phyloP scores from a whole-genome alignment of 2,888 invertebrate species.

The Beris morrisii region DNA sequence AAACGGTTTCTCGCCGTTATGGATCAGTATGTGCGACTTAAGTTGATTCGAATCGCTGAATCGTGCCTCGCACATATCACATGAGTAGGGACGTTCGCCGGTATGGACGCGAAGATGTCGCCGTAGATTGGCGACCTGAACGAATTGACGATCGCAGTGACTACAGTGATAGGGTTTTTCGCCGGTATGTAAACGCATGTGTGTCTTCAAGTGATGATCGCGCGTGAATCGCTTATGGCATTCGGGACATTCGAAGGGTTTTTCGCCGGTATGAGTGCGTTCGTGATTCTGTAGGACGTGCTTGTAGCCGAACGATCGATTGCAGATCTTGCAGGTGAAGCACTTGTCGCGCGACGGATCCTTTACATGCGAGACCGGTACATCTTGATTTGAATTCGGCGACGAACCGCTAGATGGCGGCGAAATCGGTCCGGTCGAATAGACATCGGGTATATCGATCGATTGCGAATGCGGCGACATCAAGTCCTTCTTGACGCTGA shows the following conservation, averaged over 20 bases:
- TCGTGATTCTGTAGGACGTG: slow-evolving; percentile 94
- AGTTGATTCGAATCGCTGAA: slow-evolving; percentile 92
- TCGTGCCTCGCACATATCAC: slow-evolving; percentile 80
- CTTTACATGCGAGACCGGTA: slow-evolving; percentile 47
- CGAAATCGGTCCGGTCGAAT: slow-evolving; percentile 56
- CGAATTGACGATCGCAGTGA: slow-evolving; percentile 89
- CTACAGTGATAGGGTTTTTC: slow-evolving; percentile 92
- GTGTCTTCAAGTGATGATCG: slow-evolving; percentile 91
- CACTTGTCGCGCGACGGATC: slow-evolving; percentile 73
- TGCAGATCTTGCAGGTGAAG: slow-evolving; percentile 86
- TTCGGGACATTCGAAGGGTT: slow-evolving; percentile 89
- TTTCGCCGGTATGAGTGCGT: slow-evolving; percentile 92
- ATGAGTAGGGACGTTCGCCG: slow-evolving; percentile 86
- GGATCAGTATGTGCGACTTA: slow-evolving; percentile 85
- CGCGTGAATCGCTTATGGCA: slow-evolving; percentile 91
- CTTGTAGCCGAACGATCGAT: slow-evolving; percentile 89
- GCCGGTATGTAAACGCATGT: slow-evolving; percentile 89
- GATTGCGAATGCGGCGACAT: slow-evolving; percentile 44
- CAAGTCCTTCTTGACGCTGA: slow-evolving; percentile 52
- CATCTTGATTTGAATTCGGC: slow-evolving; percentile 55
- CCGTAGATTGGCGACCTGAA: slow-evolving; percentile 88
- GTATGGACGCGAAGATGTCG: slow-evolving; percentile 89
- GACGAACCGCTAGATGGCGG: slow-evolving; percentile 62
- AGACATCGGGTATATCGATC: slow-evolving; percentile 47
- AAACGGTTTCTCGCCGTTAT: slow-evolving; percentile 89